Evolutionary conservation across 1,140 invertebrate genomes (phyloP).

Genomic region (Drosophila rufa): DNA sequence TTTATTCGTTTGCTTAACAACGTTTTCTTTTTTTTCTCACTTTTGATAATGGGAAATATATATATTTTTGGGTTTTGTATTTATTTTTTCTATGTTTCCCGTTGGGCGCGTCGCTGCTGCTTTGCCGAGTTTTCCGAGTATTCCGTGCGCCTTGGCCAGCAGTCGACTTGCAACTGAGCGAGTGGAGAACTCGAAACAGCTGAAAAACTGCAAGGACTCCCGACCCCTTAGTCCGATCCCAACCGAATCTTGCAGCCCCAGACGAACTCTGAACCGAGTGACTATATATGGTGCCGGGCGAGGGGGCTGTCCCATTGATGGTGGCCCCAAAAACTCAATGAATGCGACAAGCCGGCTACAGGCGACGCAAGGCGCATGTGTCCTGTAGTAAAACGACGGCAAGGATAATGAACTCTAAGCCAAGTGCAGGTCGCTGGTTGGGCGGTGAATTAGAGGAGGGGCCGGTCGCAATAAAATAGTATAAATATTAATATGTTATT

Average conservation of each 20-base stretch:
- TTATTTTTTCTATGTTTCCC: conserved; percentile 14
- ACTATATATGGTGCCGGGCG: not conserved
- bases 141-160: conserved; percentile 68
- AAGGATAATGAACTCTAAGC: conserved; percentile 53
- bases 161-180: conserved; percentile 75
- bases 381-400: conserved; percentile 49
- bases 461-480: not conserved
- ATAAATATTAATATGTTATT: too few relatives aligned
- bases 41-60: conserved; percentile 37
- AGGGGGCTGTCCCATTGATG: conserved; percentile 57
- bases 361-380: conserved; percentile 44
- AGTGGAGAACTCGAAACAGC: conserved; percentile 33
- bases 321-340: conserved; percentile 61
- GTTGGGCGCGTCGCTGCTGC: conserved; percentile 20
- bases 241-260: conserved; percentile 39
- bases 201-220: conserved; percentile 66
- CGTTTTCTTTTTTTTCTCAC: conserved; percentile 23
- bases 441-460: not conserved
- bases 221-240: conserved; percentile 17
- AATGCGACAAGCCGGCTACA: conserved; percentile 44
- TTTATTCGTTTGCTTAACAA: conserved; percentile 18
- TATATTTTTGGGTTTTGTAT: conserved; percentile 17
- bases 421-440: conserved; percentile 2
- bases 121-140: conserved; percentile 65
- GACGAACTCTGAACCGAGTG: conserved; percentile 45